Conservation (phyloP, 1,140 invertebrate genomes). For the Pissodes strobi region DNA sequence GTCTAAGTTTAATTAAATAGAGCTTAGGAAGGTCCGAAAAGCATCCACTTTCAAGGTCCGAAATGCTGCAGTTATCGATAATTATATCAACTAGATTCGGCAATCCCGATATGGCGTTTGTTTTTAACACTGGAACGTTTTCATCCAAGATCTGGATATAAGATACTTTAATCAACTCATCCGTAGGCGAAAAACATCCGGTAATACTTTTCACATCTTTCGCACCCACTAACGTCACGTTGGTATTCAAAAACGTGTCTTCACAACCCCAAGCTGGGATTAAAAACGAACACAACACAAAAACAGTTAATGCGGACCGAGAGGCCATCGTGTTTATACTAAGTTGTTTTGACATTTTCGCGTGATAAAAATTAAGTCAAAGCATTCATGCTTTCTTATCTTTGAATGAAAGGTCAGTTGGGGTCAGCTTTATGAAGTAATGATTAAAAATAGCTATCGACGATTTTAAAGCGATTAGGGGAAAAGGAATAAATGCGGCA, state of each 20-base stretch:
- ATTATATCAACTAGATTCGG: slow-evolving; percentile 46
- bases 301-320: slow-evolving; percentile 4
- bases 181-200: slow-evolving; percentile 49
- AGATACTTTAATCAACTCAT: slow-evolving; percentile 44
- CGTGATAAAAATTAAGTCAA: slow-evolving; percentile 15
- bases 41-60: slow-evolving; percentile 44
- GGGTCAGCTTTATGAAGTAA: slow-evolving; percentile 32
- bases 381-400: slow-evolving; percentile 33
- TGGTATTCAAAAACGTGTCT: slow-evolving; percentile 44
- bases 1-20: slow-evolving; percentile 40
- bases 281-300: slow-evolving; percentile 10
- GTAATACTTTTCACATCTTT: slow-evolving; percentile 43
- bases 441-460: slow-evolving; percentile 34
- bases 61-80: slow-evolving; percentile 46
- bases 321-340: slow-evolving; percentile 34
- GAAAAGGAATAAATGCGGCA: no score
- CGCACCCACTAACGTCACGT: slow-evolving; percentile 45
- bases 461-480: not conserved
- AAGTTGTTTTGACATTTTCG: slow-evolving; percentile 33
- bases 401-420: slow-evolving; percentile 32
- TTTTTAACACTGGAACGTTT: slow-evolving; percentile 46
- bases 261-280: slow-evolving; percentile 30
- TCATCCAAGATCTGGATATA: slow-evolving; percentile 49
- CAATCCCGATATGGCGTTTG: slow-evolving; percentile 46
- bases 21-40: slow-evolving; percentile 47